phyloP scores from a whole-genome alignment of 2,797 vertebrate genomes.

The Poliocrania exsul region DNA sequence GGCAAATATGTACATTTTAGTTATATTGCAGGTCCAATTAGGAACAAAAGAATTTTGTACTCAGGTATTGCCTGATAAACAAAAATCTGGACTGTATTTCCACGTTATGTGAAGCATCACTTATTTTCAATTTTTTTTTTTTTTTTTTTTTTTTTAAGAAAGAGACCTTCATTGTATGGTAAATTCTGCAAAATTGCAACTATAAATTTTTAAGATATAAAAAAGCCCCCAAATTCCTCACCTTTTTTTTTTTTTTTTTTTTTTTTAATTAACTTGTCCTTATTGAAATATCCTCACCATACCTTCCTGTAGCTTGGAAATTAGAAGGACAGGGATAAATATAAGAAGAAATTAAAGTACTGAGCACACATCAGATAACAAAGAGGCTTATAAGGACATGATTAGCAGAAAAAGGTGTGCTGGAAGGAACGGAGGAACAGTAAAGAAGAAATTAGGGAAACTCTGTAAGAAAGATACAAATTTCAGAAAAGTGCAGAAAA shows the following conservation, averaged over 20 bases:
- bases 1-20: neutral
- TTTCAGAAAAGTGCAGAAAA: neutral
- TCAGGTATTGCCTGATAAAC: neutral
- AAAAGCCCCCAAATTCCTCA: rapidly evolving
- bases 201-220: neutral
- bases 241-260: neutral
- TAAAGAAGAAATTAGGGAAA: neutral
- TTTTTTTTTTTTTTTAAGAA: neutral
- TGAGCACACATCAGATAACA: neutral
- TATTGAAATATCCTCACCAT: neutral
- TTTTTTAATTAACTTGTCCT: neutral
- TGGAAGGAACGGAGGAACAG: neutral
- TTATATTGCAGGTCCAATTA: neutral
- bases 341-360: neutral
- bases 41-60: neutral
- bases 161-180: neutral
- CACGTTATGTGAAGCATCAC: neutral
- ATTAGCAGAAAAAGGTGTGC: neutral
- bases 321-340: neutral
- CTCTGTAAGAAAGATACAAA: neutral
- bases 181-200: neutral
- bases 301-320: neutral
- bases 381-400: neutral
- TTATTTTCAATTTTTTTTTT: neutral
- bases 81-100: neutral